Conservation (phyloP, 2,113 vertebrate species). For the Talpa occidentalis region DNA sequence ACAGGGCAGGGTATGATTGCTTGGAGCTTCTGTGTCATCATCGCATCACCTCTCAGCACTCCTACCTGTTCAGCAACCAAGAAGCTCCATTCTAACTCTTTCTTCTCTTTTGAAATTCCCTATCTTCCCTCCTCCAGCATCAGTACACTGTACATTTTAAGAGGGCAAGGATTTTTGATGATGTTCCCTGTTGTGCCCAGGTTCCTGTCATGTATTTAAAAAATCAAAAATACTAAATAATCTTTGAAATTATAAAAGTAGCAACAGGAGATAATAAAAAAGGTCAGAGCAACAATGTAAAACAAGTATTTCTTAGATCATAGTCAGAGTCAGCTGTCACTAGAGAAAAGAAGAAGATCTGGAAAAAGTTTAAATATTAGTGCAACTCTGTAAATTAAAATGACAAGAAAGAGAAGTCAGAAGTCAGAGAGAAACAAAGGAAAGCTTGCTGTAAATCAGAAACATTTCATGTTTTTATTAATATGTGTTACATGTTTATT, state of each 20-base stretch:
- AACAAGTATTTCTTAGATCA: neutral
- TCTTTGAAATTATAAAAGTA: neutral
- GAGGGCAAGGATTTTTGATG: neutral
- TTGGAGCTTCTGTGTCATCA: neutral
- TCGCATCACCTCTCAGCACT: neutral
- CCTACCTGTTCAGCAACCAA: neutral
- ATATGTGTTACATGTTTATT: neutral
- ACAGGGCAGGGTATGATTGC: neutral
- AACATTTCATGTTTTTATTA: neutral
- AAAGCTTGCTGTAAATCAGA: neutral
- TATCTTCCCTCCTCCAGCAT: neutral
- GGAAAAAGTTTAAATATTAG: slow-evolving; percentile 16
- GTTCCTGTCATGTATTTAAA: neutral
- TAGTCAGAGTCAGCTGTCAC: neutral
- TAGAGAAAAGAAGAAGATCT: neutral
- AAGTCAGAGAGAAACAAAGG: neutral
- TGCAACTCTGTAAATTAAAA: neutral
- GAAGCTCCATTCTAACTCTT: neutral
- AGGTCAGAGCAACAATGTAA: neutral
- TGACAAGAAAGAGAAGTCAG: neutral
- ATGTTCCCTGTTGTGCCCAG: neutral
- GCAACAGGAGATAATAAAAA: neutral
- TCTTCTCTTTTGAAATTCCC: neutral
- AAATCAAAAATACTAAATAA: slow-evolving; percentile 4
- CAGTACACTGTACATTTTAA: neutral